Conservation (phyloP, 53 echinoderm and acorn worm species). For the Antedon mediterranea region DNA sequence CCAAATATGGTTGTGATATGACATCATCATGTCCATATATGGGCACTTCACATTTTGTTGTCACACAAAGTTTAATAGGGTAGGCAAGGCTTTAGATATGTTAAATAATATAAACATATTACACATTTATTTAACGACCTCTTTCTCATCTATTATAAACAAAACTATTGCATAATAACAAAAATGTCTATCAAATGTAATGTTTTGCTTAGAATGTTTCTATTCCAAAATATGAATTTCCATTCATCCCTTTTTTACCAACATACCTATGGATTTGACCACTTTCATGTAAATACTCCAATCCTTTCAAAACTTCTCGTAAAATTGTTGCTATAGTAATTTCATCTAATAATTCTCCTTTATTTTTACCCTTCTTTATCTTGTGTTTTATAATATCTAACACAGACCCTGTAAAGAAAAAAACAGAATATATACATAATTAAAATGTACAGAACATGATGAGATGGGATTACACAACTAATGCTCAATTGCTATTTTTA, state of each 20-base stretch:
- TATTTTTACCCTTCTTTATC: constrained; percentile 41
- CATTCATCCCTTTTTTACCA: background rate
- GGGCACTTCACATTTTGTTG: too few species aligned
- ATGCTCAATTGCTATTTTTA: too few species aligned
- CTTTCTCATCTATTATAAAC: too few species aligned
- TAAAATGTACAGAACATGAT: background rate
- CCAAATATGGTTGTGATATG: too few species aligned
- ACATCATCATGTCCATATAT: too few species aligned
- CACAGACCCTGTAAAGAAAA: constrained; percentile 48
- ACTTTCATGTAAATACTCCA: constrained; percentile 85
- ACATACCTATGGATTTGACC: constrained; percentile 93
- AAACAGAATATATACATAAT: background rate
- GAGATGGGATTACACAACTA: background rate
- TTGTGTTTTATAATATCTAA: constrained; percentile 77
- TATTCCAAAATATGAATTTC: background rate
- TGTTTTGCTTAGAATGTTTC: too few species aligned
- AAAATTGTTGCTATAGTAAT: constrained; percentile 70
- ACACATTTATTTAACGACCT: too few species aligned
- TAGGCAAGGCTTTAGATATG: too few species aligned
- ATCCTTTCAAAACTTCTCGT: constrained; percentile 65
- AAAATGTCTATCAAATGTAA: too few species aligned
- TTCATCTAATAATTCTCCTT: constrained; percentile 72
- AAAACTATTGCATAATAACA: too few species aligned
- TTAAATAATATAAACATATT: too few species aligned
- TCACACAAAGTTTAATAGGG: too few species aligned